A percentile compares a stretch with the other conserved stretches of the same genome.
Evolutionary conservation across 2,888 invertebrate genomes (phyloP).

Genomic region (Proisotoma minuta): DNA sequence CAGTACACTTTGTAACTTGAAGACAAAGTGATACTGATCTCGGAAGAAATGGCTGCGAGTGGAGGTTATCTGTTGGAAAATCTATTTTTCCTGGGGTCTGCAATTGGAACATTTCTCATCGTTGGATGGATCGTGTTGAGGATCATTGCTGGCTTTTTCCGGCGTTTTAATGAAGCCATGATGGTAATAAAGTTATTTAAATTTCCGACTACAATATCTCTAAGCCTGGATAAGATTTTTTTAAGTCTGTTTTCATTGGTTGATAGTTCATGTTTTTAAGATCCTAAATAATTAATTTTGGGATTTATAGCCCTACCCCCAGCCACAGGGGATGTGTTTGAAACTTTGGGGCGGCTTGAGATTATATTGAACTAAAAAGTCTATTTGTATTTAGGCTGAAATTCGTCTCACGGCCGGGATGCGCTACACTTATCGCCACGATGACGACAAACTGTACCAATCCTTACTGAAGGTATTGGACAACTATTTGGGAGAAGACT

Average conservation of each 20-base stretch:
- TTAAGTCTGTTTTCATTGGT: no score
- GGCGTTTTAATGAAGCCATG: not conserved
- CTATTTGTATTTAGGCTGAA: no score
- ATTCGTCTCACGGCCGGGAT: not conserved
- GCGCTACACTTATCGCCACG: not conserved
- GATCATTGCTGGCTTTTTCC: not conserved
- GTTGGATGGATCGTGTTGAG: not conserved
- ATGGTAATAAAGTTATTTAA: not conserved
- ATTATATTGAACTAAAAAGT: no score
- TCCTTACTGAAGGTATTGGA: not conserved
- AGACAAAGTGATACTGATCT: no score
- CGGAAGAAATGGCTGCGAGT: not conserved
- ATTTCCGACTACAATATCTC: no score
- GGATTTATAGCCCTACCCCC: no score
- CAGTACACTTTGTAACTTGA: no score
- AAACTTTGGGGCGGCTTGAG: no score
- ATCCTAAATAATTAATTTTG: no score
- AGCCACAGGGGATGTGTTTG: no score
- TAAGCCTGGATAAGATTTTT: no score
- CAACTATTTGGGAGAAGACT: not conserved
- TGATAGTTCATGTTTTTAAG: no score
- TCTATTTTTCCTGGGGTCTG: not conserved
- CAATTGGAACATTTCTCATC: not conserved
- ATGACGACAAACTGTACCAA: constrained; percentile 1
- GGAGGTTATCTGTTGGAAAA: not conserved